phyloP scores from a whole-genome alignment of 2,888 invertebrate genomes.

The Trypoxylon attenuatum region DNA sequence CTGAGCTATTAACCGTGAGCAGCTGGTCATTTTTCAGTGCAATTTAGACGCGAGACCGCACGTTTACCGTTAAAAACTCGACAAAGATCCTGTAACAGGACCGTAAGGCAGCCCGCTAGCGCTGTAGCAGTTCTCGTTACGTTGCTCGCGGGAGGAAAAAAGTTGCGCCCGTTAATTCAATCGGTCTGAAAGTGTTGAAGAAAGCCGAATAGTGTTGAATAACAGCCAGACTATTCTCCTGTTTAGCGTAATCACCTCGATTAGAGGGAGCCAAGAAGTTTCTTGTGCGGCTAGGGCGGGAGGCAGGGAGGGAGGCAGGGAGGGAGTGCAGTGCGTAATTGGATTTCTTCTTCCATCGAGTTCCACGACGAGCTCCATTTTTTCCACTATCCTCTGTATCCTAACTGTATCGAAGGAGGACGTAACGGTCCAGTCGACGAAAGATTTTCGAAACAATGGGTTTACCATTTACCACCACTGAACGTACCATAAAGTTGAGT shows the following conservation, averaged over 20 bases:
- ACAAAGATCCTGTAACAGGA: not conserved
- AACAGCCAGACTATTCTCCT: not conserved
- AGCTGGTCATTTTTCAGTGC: too few species aligned
- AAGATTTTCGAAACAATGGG: too few species aligned
- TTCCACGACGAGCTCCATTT: slow-evolving; percentile 17
- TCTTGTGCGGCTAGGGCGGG: slow-evolving; percentile 11
- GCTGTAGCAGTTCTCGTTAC: not conserved
- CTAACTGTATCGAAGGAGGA: slow-evolving; percentile 8
- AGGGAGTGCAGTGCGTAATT: slow-evolving; percentile 26
- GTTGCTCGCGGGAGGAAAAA: not conserved
- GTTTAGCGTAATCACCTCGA: slow-evolving; percentile 22
- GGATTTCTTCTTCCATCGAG: slow-evolving; percentile 39
- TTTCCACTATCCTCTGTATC: too few species aligned
- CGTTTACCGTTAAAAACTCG: not conserved
- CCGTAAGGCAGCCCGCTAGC: not conserved
- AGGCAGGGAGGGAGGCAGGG: slow-evolving; percentile 9
- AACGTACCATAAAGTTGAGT: too few species aligned
- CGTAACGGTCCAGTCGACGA: too few species aligned
- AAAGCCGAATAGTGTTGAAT: too few species aligned
- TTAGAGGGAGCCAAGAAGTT: slow-evolving; percentile 14
- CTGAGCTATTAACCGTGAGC: too few species aligned
- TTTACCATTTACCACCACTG: too few species aligned
- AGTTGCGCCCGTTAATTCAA: slow-evolving; percentile 16
- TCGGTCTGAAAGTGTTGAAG: slow-evolving; percentile 8
- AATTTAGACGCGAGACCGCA: too few species aligned